A percentile compares a stretch with the other conserved stretches of the same genome.
These are phyloP conservation scores for Phthorimaea operculella DNA, from an alignment of 1,140 invertebrate genomes.

Conservation along the genomic window DNA sequence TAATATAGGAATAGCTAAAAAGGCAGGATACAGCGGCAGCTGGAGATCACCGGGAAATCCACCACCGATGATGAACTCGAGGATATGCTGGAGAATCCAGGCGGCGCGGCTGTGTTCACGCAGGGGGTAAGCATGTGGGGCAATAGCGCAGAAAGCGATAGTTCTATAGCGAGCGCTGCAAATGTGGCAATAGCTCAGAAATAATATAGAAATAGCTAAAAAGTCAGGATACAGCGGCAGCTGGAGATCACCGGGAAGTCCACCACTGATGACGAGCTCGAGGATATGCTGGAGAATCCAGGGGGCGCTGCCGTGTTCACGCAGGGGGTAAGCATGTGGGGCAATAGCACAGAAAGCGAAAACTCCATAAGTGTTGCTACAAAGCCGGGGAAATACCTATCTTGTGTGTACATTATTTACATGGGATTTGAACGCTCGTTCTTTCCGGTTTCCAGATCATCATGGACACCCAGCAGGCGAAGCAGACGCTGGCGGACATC, in stretches of 20 bases:
- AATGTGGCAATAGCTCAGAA: too few relatives aligned
- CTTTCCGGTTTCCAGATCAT: neutral
- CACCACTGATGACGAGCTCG: constrained; percentile 1
- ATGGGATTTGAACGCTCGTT: too few relatives aligned
- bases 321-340: neutral
- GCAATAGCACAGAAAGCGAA: too few relatives aligned
- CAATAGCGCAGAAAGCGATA: too few relatives aligned
- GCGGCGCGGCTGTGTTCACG: neutral
- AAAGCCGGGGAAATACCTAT: too few relatives aligned
- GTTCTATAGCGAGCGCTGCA: too few relatives aligned
- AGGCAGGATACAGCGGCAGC: constrained; percentile 1
- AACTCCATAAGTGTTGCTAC: too few relatives aligned
- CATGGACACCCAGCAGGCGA: constrained; percentile 2
- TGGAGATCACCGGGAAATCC: neutral
- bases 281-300: neutral
- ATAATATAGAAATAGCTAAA: neutral
- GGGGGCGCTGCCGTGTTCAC: neutral
- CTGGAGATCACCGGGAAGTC: neutral
- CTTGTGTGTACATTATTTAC: too few relatives aligned
- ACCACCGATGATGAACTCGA: constrained; percentile 1
- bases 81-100: neutral
- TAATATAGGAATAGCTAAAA: neutral
- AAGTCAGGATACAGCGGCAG: neutral
- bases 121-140: neutral
- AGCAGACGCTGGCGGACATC: constrained; percentile 5